These are phyloP conservation scores for Serinus canaria DNA, from an alignment of 2,113 vertebrate species.

Conservation along the genomic window DNA sequence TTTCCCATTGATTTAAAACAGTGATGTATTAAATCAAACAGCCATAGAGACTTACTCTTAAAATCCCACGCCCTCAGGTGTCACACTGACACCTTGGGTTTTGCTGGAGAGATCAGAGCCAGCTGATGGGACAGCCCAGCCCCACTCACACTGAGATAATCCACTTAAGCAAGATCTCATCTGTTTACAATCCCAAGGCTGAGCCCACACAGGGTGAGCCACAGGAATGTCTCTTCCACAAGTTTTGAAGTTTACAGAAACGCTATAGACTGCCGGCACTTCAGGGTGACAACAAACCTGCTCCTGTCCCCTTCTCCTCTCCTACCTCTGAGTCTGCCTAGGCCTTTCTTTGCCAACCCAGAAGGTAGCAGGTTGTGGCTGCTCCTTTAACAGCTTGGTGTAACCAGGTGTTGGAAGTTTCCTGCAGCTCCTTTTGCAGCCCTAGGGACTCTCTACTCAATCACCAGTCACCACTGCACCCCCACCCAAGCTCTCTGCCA, in stretches of 20 bases:
- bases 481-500: neutral
- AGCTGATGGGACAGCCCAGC: neutral
- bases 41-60: neutral
- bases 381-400: neutral
- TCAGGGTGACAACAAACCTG: neutral
- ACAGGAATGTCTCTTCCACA: neutral
- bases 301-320: neutral
- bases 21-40: neutral
- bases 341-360: neutral
- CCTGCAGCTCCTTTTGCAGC: neutral
- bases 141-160: neutral
- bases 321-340: neutral
- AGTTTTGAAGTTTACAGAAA: neutral
- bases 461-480: neutral
- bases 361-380: neutral
- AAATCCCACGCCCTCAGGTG: neutral
- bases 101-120: neutral
- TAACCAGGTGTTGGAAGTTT: neutral
- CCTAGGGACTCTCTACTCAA: neutral
- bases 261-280: neutral
- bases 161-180: neutral
- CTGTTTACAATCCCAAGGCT: neutral
- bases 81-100: fast-evolving
- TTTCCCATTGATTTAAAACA: neutral
- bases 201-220: neutral